Conservation (phyloP, 2,113 vertebrate species). For the Eudyptes chrysolophus region DNA sequence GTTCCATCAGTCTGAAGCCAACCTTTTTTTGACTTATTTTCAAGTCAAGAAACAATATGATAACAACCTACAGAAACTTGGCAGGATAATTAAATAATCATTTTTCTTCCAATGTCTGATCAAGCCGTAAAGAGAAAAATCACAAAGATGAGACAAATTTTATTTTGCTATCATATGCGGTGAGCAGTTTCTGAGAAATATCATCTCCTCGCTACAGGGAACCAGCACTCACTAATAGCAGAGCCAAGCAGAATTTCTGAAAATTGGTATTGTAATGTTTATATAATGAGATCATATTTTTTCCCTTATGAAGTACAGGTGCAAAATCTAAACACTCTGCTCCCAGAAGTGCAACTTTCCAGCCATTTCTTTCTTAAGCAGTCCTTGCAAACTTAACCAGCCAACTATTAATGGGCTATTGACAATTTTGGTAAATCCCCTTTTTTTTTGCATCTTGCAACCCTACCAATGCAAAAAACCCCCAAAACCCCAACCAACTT, state of each 20-base stretch:
- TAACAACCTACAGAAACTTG: conserved; percentile 27
- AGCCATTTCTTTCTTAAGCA: conserved; percentile 45
- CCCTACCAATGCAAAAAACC: background rate
- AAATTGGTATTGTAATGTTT: conserved; percentile 76
- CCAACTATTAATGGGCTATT: background rate
- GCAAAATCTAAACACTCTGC: conserved; percentile 59
- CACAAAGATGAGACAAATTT: conserved; percentile 38
- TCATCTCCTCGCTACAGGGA: conserved; percentile 67
- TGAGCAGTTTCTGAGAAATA: conserved; percentile 70
- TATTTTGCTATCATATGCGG: conserved; percentile 28
- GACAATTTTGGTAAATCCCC: background rate
- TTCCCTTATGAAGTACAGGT: conserved; percentile 76
- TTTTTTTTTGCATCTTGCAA: background rate
- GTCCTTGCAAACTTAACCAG: background rate
- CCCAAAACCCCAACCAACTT: background rate
- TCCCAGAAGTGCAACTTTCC: conserved; percentile 53
- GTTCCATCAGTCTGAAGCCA: background rate
- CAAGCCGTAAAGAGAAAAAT: background rate
- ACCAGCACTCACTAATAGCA: conserved; percentile 34
- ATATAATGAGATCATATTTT: conserved; percentile 75
- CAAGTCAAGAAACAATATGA: conserved; percentile 13
- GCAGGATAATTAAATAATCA: background rate
- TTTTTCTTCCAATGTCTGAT: background rate
- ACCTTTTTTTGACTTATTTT: background rate
- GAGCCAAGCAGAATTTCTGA: conserved; percentile 76